phyloP scores from a whole-genome alignment of 2,113 vertebrate species.

The Chinchilla lanigera region DNA sequence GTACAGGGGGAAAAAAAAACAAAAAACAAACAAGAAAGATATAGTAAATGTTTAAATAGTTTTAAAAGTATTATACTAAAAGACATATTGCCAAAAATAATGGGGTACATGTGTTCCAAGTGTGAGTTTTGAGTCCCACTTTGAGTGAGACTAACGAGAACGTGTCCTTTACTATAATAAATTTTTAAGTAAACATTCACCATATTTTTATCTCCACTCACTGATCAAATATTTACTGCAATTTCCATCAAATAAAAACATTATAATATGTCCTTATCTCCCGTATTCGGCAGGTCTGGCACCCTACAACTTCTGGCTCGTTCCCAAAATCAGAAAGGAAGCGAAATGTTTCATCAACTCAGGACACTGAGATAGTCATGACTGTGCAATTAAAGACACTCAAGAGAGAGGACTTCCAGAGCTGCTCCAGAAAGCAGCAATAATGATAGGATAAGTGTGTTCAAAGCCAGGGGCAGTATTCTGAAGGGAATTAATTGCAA shows the following conservation, averaged over 20 bases:
- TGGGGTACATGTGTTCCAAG: neutral
- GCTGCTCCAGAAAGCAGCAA: neutral
- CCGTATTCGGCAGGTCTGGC: neutral
- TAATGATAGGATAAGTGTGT: neutral
- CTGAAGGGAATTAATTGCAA: neutral
- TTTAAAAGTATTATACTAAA: neutral
- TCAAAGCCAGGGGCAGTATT: neutral
- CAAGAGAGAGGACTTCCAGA: neutral
- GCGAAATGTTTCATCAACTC: neutral
- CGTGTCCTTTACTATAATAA: neutral
- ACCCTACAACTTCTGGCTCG: neutral
- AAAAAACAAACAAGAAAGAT: too few species aligned
- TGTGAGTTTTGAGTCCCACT: neutral
- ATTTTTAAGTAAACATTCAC: neutral
- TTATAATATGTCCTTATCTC: neutral
- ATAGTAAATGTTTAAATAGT: neutral
- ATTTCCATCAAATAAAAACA: neutral
- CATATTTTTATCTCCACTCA: neutral
- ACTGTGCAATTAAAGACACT: too few species aligned
- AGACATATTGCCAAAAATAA: neutral
- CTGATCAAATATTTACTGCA: neutral
- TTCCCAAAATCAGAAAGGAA: neutral
- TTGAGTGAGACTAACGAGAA: neutral
- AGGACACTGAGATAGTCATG: neutral
- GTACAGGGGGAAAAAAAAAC: too few species aligned